phyloP scores from a whole-genome alignment of 2,888 invertebrate species.

The Biston betularia region DNA sequence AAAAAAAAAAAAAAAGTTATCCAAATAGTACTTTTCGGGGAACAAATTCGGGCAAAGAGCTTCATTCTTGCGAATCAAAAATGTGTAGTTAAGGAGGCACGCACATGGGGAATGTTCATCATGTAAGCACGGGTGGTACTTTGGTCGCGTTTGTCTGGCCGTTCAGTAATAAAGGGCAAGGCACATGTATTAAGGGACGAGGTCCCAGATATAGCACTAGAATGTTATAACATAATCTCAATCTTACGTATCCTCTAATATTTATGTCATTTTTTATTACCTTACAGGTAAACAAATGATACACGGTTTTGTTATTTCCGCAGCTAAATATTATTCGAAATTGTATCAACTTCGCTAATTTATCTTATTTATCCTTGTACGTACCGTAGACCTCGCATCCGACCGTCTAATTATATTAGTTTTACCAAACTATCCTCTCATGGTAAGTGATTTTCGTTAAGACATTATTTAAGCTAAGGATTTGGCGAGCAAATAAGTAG shows the following conservation, averaged over 20 bases:
- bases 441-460: slow-evolving; percentile 17
- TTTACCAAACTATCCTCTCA: slow-evolving; percentile 11
- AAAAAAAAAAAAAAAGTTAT: too few species aligned
- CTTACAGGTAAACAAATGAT: background rate
- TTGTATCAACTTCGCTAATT: slow-evolving; percentile 18
- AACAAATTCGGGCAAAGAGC: too few species aligned
- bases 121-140: too few species aligned
- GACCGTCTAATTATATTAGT: slow-evolving; percentile 19
- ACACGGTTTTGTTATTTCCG: background rate
- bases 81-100: too few species aligned
- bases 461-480: slow-evolving; percentile 18
- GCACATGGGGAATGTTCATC: too few species aligned
- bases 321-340: slow-evolving; percentile 6
- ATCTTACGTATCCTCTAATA: background rate
- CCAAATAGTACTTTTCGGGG: too few species aligned
- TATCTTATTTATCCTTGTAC: slow-evolving; percentile 18
- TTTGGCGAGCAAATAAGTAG: slow-evolving; percentile 5
- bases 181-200: too few species aligned
- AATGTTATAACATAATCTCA: too few species aligned
- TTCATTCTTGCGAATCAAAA: too few species aligned
- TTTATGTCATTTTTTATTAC: background rate
- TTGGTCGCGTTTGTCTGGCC: too few species aligned
- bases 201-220: too few species aligned
- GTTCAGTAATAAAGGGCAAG: too few species aligned
- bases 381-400: slow-evolving; percentile 14